Evolutionary conservation across 2,797 vertebrate genomes (phyloP).

Genomic region (Tarsius wallacei): DNA sequence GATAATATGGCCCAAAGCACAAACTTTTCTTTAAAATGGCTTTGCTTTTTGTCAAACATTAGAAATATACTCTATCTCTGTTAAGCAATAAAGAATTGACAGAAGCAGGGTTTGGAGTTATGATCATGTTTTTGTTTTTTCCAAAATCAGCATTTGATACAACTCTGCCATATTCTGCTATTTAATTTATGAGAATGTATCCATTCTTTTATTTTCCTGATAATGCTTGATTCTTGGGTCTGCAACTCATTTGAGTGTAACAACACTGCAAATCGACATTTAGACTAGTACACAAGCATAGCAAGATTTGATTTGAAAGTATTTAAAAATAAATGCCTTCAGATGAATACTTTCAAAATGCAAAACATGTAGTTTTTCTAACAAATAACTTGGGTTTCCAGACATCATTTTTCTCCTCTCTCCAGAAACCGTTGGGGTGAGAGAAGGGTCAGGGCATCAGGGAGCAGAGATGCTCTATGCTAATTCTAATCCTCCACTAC

Average conservation of each 20-base stretch:
- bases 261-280: slow-evolving; percentile 11
- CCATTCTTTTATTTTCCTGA: slow-evolving; percentile 36
- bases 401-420: background rate
- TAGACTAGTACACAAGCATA: background rate
- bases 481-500: background rate
- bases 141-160: slow-evolving; percentile 39
- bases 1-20: background rate
- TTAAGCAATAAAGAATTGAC: slow-evolving; percentile 30
- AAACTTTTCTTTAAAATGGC: slow-evolving; percentile 45
- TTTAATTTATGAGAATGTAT: slow-evolving; percentile 23
- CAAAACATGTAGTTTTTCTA: background rate
- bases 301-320: slow-evolving; percentile 35
- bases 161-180: slow-evolving; percentile 26
- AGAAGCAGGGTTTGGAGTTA: slow-evolving; percentile 15
- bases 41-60: slow-evolving; percentile 44
- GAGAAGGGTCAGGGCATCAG: background rate
- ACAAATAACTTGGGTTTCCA: background rate
- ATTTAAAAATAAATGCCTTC: slow-evolving; percentile 19
- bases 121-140: background rate
- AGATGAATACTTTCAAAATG: slow-evolving; percentile 44
- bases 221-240: slow-evolving; percentile 23
- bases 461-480: background rate
- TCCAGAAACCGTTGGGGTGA: background rate
- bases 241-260: background rate
- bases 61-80: slow-evolving; percentile 1